A percentile compares a stretch with the other conserved stretches of the same genome.
Conservation (phyloP, 2,888 invertebrate genomes). For the Leptopilina drosophilae region DNA sequence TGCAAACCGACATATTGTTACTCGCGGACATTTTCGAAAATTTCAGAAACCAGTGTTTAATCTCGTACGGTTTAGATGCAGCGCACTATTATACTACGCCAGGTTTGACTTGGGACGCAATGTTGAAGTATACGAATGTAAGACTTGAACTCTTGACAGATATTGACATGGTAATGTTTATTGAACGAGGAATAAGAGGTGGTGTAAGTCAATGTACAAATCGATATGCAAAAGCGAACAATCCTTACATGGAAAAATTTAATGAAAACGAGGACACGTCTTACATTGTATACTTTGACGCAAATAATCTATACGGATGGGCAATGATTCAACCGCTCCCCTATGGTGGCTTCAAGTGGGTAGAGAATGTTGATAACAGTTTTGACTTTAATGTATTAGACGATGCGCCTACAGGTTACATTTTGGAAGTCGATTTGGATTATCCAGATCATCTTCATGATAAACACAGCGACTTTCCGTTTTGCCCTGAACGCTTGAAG, state of each 20-base stretch:
- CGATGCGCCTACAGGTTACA: slow-evolving; percentile 20
- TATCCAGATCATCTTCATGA: slow-evolving; percentile 40
- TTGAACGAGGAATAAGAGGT: slow-evolving; percentile 21
- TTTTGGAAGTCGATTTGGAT: slow-evolving; percentile 38
- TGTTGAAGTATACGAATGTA: slow-evolving; percentile 50
- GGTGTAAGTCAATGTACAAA: no score
- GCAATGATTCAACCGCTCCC: slow-evolving; percentile 32
- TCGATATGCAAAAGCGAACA: slow-evolving; percentile 53
- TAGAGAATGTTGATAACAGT: background rate
- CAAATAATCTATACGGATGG: slow-evolving; percentile 42
- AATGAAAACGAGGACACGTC: no score
- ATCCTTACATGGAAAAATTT: background rate
- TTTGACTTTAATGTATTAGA: background rate
- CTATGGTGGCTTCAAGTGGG: slow-evolving; percentile 36
- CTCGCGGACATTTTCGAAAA: slow-evolving; percentile 48
- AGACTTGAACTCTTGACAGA: slow-evolving; percentile 26
- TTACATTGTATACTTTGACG: slow-evolving; percentile 24
- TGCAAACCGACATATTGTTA: background rate
- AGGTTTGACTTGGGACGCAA: slow-evolving; percentile 50
- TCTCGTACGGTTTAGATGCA: slow-evolving; percentile 41
- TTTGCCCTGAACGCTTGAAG: slow-evolving; percentile 61
- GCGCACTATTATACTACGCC: slow-evolving; percentile 48
- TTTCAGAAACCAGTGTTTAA: slow-evolving; percentile 49
- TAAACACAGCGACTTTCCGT: slow-evolving; percentile 28
- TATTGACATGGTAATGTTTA: slow-evolving; percentile 20